phyloP scores from a whole-genome alignment of 2,113 vertebrate species.

The Ornithorhynchus anatinus region DNA sequence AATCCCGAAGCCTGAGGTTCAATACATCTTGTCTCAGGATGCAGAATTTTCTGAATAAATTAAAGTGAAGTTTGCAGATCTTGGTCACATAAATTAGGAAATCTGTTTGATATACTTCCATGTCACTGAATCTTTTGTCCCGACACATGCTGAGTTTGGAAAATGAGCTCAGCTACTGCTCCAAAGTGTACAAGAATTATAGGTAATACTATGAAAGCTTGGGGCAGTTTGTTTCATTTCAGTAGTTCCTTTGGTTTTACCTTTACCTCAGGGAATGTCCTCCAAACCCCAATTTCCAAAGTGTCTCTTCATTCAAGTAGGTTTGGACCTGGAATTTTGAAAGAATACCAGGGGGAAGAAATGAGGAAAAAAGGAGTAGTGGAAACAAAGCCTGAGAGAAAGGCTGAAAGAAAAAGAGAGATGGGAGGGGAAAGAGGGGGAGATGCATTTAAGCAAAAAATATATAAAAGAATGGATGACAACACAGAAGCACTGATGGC shows the following conservation, averaged over 20 bases:
- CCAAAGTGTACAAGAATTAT: neutral
- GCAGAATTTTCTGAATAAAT: constrained; percentile 66
- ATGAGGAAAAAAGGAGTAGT: neutral
- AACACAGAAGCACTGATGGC: neutral
- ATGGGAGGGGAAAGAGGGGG: neutral
- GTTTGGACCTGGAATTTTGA: no score
- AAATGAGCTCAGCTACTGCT: neutral
- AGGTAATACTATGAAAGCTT: neutral
- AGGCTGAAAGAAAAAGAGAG: no score
- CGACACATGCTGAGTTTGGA: rapidly evolving
- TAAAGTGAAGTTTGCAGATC: constrained; percentile 43
- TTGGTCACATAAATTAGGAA: constrained; percentile 52
- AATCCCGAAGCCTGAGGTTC: constrained; percentile 42
- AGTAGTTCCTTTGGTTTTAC: neutral
- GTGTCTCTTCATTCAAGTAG: no score
- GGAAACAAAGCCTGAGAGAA: no score
- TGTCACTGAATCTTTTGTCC: constrained; percentile 16
- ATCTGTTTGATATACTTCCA: neutral
- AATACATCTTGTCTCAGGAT: constrained; percentile 54
- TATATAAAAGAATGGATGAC: neutral
- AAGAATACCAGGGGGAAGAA: no score
- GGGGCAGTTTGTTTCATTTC: rapidly evolving
- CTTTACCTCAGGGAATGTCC: neutral
- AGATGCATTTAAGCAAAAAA: neutral
- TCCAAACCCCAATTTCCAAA: neutral